Base-by-base conservation (phyloP, 2,113 vertebrate genomes). In the Peromyscus polionotus region DNA sequence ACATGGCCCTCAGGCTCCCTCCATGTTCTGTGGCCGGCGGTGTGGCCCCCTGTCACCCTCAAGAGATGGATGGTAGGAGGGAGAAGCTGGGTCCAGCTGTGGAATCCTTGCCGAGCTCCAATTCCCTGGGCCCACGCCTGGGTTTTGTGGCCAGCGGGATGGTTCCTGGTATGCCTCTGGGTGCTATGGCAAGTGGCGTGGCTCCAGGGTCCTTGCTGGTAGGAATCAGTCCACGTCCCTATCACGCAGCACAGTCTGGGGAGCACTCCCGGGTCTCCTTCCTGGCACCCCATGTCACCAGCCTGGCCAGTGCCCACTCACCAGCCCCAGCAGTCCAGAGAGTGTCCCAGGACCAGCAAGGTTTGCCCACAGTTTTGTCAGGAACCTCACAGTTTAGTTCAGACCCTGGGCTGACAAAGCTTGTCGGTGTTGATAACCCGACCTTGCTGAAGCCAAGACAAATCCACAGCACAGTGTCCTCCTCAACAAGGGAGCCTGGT, bases 381-480 rank as follows among this genome's bases (percentile, higher is more conserved):
- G 88, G 31, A 54, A 72, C 83, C 48, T 57, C 70, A 24, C 20
- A 26, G 9, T 17, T 65, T 59, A 65, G 5, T 36, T 51, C 42
- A 2, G 59, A 48, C 16, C 28, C 61, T 8, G 48, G 54, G 22
- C 2, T 16, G 19, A 22, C 11, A 20, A 10, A 20, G 0, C 28
- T 11, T 24, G 36, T 79, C 45, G 59, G 14, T 67, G 9, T 26
- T 6, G 14, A 51, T 14, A 33, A 11, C 22, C 83, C 13, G 14
- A 20, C 16, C 14, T 1, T 7, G 4, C 5, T 7, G 48, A 93
- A 75, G 24, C 28, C 31, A 0, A 48, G 39, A n/a, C 39, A 33
- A 0, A 7, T 9, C 0, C 1, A 9, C 5, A 6, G 22, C 42
- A 16, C 8, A 2, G 0, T 33, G 16, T 51, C 67, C 7, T 51